Percentiles rank a stretch among this genome's conserved stretches.
phyloP scores from a whole-genome alignment of 1,140 invertebrate genomes.

The Rhizoglyphus robini region DNA sequence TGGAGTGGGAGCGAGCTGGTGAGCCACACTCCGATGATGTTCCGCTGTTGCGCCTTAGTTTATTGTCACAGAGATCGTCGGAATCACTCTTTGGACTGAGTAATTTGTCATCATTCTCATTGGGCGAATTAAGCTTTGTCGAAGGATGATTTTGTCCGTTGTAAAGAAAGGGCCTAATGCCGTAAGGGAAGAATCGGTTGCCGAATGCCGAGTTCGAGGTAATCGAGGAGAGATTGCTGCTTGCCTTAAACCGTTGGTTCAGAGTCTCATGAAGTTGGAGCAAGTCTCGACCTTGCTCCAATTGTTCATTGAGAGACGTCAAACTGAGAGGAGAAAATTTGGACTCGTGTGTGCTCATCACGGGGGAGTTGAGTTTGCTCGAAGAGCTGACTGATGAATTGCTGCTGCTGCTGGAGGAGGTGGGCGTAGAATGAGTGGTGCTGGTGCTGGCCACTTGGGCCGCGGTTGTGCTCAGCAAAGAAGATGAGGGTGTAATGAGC shows the following conservation, averaged over 20 bases:
- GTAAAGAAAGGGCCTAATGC: neutral
- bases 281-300: constrained; percentile 8
- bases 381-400: constrained; percentile 9
- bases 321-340: neutral
- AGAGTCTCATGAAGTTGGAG: constrained; percentile 12
- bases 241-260: constrained; percentile 16
- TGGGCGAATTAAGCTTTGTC: neutral
- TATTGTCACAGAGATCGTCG: neutral
- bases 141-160: neutral
- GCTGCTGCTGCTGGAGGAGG: neutral
- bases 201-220: neutral
- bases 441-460: neutral
- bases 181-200: constrained; percentile 19
- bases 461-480: neutral
- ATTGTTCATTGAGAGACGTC: neutral
- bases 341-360: neutral
- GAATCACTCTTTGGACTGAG: neutral
- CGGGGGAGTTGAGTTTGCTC: constrained; percentile 3
- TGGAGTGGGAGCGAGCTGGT: neutral
- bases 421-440: neutral
- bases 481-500: neutral
- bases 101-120: neutral
- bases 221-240: neutral
- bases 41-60: neutral
- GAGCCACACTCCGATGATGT: neutral